Base-by-base conservation (phyloP, 2,888 invertebrate species). In the Heptascelio sp. region DNA sequence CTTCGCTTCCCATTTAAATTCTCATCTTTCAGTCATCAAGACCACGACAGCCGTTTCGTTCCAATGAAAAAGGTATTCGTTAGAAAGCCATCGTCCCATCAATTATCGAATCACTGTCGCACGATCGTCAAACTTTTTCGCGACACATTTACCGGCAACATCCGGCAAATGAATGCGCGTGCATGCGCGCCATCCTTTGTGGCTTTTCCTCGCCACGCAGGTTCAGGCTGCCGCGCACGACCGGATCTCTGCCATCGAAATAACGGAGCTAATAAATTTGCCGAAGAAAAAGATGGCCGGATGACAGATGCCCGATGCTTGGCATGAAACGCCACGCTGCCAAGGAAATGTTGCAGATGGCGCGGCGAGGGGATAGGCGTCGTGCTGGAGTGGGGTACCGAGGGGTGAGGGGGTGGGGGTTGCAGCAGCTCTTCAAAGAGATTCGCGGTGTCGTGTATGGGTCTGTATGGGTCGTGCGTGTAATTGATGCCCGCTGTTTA, bases 251-350 rank as follows among this genome's bases (percentile, higher is more conserved):
- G 83, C 85, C 85, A 86, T 82, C 78, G 87, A 85, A 82, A 83
- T 78, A 87, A 89, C 89, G 90, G 87, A 83, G 89, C 90, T 90
- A 91, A 91, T 91, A 91, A 91, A 91, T 91, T 91, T 90, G 87
- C 88, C 88, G 90, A 87, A 87, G 90, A 90, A 91, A 91, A 91
- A 91, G 89, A 91, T 91, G 89, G 88, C 89, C 87, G 89, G 88
- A 85, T 91, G 91, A 91, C 91, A 90, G 91, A 91, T 91, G 91
- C 90, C 90, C 90, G 90, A 91, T 91, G 91, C 77, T 81, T 90
- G 89, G 90, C 90, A 90, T 88, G 87, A 79, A 78, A 73, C 59
- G 76, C 77, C 60, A 73, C 73, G 75, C 85, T 72, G 80, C 72
- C 77, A 80, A 83, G 83, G 75, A 83, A 83, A 79, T 71, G 79